A percentile compares a stretch with the other conserved stretches of the same genome.
Conservation (phyloP, 2,797 vertebrate species). For the Karalla daura region DNA sequence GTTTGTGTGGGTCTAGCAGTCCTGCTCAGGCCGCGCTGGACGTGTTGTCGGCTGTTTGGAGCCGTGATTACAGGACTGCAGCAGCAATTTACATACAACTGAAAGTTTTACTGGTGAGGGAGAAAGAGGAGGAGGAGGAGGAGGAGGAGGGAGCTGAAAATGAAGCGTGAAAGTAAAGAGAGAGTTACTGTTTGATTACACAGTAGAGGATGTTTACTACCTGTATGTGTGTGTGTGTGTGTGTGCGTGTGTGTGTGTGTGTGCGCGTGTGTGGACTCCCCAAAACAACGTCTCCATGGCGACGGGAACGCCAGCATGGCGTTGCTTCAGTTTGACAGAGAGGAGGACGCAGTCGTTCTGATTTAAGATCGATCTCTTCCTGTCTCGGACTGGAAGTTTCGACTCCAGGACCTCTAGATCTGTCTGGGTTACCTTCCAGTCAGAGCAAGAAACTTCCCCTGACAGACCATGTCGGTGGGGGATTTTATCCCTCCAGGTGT, state of each 20-base stretch:
- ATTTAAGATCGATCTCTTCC: background rate
- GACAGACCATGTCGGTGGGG: no score
- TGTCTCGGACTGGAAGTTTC: background rate
- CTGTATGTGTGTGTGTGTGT: slow-evolving; percentile 33
- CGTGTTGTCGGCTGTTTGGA: slow-evolving; percentile 47
- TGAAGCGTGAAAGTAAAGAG: slow-evolving; percentile 60
- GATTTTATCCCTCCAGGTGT: no score
- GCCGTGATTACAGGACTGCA: slow-evolving; percentile 65
- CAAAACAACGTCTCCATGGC: background rate
- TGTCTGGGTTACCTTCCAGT: no score
- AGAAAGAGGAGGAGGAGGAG: slow-evolving; percentile 10
- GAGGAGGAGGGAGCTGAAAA: slow-evolving; percentile 39
- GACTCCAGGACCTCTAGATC: background rate
- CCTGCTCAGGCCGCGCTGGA: slow-evolving; percentile 29
- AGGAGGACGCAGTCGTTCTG: background rate
- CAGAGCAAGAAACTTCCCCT: no score
- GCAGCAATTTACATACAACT: slow-evolving; percentile 45
- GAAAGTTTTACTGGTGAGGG: slow-evolving; percentile 45
- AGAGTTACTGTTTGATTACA: slow-evolving; percentile 51
- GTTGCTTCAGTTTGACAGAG: background rate
- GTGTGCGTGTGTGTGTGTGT: background rate
- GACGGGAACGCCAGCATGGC: background rate
- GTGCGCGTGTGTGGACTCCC: background rate
- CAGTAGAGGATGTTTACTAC: slow-evolving; percentile 52
- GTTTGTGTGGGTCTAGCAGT: slow-evolving; percentile 1